Evolutionary conservation across 1,140 invertebrate species (phyloP).

Genomic region (Drosophila willistoni): DNA sequence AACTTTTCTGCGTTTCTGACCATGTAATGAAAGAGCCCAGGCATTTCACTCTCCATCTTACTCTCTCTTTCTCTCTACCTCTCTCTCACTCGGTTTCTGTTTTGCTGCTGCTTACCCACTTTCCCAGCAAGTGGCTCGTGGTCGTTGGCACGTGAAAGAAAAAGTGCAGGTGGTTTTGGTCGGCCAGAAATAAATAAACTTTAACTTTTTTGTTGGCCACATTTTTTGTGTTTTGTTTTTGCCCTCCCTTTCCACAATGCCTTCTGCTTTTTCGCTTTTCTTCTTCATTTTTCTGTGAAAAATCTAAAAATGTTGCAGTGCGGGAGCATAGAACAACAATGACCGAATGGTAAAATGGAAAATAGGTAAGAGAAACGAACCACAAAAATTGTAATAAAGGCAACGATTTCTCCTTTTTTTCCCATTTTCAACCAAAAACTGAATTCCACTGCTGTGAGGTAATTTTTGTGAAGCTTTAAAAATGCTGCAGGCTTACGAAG

Average conservation of each 20-base stretch:
- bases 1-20: constrained; percentile 69
- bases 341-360: constrained; percentile 60
- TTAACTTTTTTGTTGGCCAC: constrained; percentile 69
- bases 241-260: background rate
- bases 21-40: constrained; percentile 59
- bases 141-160: constrained; percentile 72
- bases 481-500: constrained; percentile 38
- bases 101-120: constrained; percentile 6
- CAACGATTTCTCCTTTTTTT: constrained; percentile 41
- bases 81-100: background rate
- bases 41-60: constrained; percentile 40
- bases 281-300: constrained; percentile 33
- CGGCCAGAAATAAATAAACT: constrained; percentile 68
- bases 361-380: constrained; percentile 43
- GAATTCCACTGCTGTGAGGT: constrained; percentile 41
- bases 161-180: constrained; percentile 74
- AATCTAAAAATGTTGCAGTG: constrained; percentile 64
- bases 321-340: constrained; percentile 60
- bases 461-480: constrained; percentile 75
- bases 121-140: constrained; percentile 46
- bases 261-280: constrained; percentile 11
- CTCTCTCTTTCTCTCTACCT: background rate
- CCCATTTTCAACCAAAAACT: constrained; percentile 53
- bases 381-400: constrained; percentile 68
- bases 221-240: constrained; percentile 34